phyloP scores from a whole-genome alignment of 53 echinoderm and acorn worm species.

The Echinarachnius parma region DNA sequence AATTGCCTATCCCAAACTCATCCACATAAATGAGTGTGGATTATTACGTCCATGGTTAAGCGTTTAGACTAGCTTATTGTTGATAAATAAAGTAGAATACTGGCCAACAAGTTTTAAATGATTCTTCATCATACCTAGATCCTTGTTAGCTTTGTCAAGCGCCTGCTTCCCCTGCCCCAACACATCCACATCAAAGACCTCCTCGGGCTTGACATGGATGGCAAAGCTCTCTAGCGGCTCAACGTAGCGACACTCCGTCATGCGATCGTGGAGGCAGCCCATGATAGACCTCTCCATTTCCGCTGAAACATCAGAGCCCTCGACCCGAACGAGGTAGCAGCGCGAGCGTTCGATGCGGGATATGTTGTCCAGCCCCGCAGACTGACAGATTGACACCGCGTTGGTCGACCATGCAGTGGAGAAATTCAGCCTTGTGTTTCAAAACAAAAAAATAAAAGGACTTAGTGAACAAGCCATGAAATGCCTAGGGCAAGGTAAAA shows the following conservation, averaged over 20 bases:
- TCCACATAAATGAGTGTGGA: too few species aligned
- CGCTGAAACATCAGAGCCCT: slow-evolving; percentile 25
- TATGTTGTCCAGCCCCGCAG: slow-evolving; percentile 71
- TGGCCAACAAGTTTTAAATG: too few species aligned
- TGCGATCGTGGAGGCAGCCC: slow-evolving; percentile 75
- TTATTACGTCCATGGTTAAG: too few species aligned
- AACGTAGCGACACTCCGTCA: slow-evolving; percentile 89
- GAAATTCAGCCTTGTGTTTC: slow-evolving; percentile 81
- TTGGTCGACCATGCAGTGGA: slow-evolving; percentile 99
- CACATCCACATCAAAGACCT: slow-evolving; percentile 80
- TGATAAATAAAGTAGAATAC: too few species aligned
- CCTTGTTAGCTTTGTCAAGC: slow-evolving; percentile 87
- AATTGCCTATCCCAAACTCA: too few species aligned
- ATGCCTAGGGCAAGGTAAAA: too few species aligned
- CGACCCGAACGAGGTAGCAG: slow-evolving; percentile 57
- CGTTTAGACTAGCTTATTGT: too few species aligned
- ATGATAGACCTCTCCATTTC: slow-evolving; percentile 54
- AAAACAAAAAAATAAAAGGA: too few species aligned
- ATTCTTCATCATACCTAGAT: slow-evolving; percentile 64
- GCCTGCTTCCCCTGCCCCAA: slow-evolving; percentile 71
- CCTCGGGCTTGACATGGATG: slow-evolving; percentile 70
- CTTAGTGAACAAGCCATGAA: too few species aligned
- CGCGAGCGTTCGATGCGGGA: slow-evolving; percentile 78
- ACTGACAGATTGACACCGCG: slow-evolving; percentile 95
- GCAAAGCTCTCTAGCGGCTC: slow-evolving; percentile 76